Conservation (phyloP, 2,888 invertebrate genomes). For the Pristionchus exspectatus region DNA sequence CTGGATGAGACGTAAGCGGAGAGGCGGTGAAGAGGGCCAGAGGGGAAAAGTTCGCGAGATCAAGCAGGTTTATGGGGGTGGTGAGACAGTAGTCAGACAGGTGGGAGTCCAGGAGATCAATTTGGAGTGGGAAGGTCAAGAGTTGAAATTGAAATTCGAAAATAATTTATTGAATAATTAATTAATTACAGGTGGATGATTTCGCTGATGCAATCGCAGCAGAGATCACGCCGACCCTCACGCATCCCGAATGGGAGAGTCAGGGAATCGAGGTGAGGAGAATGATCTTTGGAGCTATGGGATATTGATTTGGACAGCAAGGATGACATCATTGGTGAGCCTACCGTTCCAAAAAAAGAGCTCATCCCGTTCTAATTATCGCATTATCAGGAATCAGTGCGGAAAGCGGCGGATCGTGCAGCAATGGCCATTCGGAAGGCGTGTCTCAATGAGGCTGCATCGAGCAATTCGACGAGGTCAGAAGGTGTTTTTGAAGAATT, state of each 20-base stretch:
- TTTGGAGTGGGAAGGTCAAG: neutral
- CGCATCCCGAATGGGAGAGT: conserved; percentile 91
- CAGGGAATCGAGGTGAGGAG: conserved; percentile 86
- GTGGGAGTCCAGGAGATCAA: neutral
- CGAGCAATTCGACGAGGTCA: conserved; percentile 58
- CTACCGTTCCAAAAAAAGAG: too few species aligned
- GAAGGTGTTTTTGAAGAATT: neutral
- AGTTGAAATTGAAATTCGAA: neutral
- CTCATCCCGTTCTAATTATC: too few species aligned
- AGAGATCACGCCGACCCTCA: conserved; percentile 89
- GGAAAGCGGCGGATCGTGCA: conserved; percentile 80
- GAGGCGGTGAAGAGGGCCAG: neutral
- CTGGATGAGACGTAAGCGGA: neutral
- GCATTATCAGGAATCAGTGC: conserved; percentile 80
- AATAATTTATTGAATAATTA: neutral
- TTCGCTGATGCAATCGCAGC: conserved; percentile 89
- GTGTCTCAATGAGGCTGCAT: conserved; percentile 63
- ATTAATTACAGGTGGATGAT: conserved; percentile 85
- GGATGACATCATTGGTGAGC: neutral
- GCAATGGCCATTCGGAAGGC: conserved; percentile 80
- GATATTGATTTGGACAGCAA: too few species aligned
- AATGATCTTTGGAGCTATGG: neutral
- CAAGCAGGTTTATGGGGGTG: neutral
- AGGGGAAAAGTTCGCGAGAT: neutral
- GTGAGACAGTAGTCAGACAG: neutral